phyloP scores from a whole-genome alignment of 2,113 vertebrate genomes.

The Sander vitreus region DNA sequence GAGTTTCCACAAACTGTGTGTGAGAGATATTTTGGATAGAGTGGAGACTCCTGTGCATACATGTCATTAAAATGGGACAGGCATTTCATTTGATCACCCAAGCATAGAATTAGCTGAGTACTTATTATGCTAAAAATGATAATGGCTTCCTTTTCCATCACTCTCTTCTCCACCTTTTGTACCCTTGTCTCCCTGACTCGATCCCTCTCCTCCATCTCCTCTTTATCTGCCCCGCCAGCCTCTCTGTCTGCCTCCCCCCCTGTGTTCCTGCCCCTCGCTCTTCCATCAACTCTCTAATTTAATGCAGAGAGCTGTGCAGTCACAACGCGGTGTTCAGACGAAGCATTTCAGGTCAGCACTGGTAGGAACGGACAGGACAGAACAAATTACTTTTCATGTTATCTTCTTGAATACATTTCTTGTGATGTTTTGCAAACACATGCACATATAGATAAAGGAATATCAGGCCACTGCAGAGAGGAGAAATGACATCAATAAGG shows the following conservation, averaged over 20 bases:
- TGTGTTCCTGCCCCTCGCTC: too few species aligned
- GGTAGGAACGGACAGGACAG: background rate
- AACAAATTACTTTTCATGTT: background rate
- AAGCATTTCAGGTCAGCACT: background rate
- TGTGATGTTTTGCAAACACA: background rate
- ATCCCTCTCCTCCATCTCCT: background rate
- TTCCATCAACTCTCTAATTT: background rate
- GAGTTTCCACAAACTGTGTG: background rate
- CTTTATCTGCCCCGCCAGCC: background rate
- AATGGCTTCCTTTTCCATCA: background rate
- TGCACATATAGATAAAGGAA: background rate
- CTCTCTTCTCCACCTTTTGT: background rate
- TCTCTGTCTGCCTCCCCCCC: background rate
- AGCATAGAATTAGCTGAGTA: conserved; percentile 21
- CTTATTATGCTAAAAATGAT: conserved; percentile 17
- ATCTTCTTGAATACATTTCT: background rate
- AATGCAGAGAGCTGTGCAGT: background rate
- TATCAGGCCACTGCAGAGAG: background rate
- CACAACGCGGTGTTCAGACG: background rate
- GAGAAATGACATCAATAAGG: background rate
- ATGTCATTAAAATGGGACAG: conserved; percentile 23
- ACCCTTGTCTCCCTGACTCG: background rate
- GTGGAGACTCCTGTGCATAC: background rate
- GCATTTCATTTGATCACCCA: conserved; percentile 28
- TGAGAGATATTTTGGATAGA: background rate